Conservation (phyloP, 2,888 invertebrate species). For the Salpingus planirostris region DNA sequence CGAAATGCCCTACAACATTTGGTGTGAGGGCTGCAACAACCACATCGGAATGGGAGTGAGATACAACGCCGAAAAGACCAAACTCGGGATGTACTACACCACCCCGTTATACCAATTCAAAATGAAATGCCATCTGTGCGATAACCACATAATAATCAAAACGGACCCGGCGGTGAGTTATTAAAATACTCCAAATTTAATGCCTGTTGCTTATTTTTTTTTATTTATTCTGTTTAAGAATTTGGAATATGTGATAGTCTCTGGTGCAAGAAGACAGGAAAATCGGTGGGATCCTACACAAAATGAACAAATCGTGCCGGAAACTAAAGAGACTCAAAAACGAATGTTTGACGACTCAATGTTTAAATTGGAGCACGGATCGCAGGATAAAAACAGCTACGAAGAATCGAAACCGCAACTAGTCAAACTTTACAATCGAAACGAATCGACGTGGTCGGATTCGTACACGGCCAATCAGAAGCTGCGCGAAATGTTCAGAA, state of each 20-base stretch:
- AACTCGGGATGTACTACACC: slow-evolving; percentile 95
- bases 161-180: slow-evolving; percentile 88
- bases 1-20: slow-evolving; percentile 99
- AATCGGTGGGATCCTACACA: slow-evolving; percentile 96
- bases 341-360: slow-evolving; percentile 92
- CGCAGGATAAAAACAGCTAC: slow-evolving; percentile 64
- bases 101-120: slow-evolving; percentile 97
- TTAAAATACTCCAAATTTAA: not conserved
- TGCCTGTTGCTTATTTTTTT: slow-evolving; percentile 2
- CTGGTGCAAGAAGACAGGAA: slow-evolving; percentile 93
- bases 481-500: slow-evolving; percentile 74
- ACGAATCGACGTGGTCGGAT: slow-evolving; percentile 81
- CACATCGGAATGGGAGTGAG: slow-evolving; percentile 99
- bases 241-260: slow-evolving; percentile 90
- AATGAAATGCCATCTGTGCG: slow-evolving; percentile 98
- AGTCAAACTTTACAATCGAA: slow-evolving; percentile 65
- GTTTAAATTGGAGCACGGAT: slow-evolving; percentile 93
- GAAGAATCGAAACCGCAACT: slow-evolving; percentile 65
- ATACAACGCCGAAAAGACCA: slow-evolving; percentile 90
- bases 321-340: slow-evolving; percentile 84
- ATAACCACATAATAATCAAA: slow-evolving; percentile 95
- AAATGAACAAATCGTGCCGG: slow-evolving; percentile 88
- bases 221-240: slow-evolving; percentile 54
- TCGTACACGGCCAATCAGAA: slow-evolving; percentile 86
- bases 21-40: slow-evolving; percentile 97